Conservation (phyloP, 2,113 vertebrate species). For the Gallinago paraguaiae region DNA sequence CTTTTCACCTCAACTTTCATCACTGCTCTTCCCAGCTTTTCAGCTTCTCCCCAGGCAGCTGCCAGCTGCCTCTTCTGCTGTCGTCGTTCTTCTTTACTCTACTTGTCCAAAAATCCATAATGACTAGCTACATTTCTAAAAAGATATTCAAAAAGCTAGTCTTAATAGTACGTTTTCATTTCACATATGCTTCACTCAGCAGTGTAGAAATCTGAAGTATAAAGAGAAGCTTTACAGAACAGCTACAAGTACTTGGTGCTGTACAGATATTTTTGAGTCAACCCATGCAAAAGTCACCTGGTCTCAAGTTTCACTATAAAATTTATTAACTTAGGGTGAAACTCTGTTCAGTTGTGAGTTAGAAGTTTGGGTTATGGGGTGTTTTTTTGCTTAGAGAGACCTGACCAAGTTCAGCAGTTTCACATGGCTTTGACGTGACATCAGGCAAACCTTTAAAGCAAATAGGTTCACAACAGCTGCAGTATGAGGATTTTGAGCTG, state of each 20-base stretch:
- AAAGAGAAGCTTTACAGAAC: neutral
- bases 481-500: neutral
- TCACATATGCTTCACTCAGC: neutral
- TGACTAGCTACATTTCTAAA: slow-evolving; percentile 8
- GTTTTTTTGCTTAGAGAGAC: neutral
- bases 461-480: neutral
- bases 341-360: neutral
- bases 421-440: neutral
- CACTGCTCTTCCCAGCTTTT: neutral
- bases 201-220: neutral
- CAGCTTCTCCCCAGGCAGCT: neutral
- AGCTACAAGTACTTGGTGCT: neutral
- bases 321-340: neutral
- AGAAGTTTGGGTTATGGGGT: neutral
- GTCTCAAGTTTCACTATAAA: neutral
- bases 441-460: neutral
- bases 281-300: neutral
- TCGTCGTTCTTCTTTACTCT: neutral
- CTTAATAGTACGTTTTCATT: neutral
- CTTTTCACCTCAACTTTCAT: fast-evolving
- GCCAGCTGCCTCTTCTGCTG: slow-evolving; percentile 30
- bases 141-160: neutral
- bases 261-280: neutral
- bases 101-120: neutral
- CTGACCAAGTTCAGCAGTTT: neutral